Evolutionary conservation across 2,888 invertebrate genomes (phyloP).

Genomic region (Lobophora halterata): DNA sequence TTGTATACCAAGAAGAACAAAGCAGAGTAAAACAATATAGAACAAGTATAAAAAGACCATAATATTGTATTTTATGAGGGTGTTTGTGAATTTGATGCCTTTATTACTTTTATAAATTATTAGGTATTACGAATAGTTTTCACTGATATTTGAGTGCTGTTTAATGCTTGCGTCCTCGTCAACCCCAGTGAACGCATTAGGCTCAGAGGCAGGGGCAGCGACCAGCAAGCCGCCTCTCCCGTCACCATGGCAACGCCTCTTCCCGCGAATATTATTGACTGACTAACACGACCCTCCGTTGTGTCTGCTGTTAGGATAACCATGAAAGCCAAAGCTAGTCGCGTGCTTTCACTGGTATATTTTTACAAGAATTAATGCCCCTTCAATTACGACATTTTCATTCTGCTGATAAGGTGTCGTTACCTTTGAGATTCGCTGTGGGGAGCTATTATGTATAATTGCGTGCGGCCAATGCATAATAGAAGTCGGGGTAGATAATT

Average conservation of each 20-base stretch:
- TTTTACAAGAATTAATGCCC: conserved; percentile 60
- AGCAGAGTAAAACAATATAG: too few relatives aligned
- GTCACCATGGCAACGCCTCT: conserved; percentile 72
- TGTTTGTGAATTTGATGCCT: too few relatives aligned
- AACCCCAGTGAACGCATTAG: conserved; percentile 48
- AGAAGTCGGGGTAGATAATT: conserved; percentile 13
- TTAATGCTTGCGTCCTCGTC: conserved; percentile 13
- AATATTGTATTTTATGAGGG: too few relatives aligned
- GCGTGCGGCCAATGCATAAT: conserved; percentile 40
- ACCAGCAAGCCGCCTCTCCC: conserved; percentile 51
- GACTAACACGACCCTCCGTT: conserved; percentile 41
- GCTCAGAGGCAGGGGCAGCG: conserved; percentile 48
- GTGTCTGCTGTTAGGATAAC: conserved; percentile 14
- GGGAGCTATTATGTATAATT: conserved; percentile 41
- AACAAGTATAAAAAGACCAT: too few relatives aligned
- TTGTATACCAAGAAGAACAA: too few relatives aligned
- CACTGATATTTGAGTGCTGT: too few relatives aligned
- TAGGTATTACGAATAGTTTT: too few relatives aligned
- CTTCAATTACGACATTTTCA: conserved; percentile 57
- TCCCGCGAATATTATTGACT: conserved; percentile 71
- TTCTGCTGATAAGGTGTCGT: conserved; percentile 64
- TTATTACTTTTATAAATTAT: too few relatives aligned
- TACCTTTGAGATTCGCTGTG: conserved; percentile 47
- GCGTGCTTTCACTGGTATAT: conserved; percentile 62
- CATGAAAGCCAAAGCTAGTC: conserved; percentile 31